These are phyloP conservation scores for Agapornis roseicollis DNA, from an alignment of 2,113 vertebrate genomes.

Conservation along the genomic window DNA sequence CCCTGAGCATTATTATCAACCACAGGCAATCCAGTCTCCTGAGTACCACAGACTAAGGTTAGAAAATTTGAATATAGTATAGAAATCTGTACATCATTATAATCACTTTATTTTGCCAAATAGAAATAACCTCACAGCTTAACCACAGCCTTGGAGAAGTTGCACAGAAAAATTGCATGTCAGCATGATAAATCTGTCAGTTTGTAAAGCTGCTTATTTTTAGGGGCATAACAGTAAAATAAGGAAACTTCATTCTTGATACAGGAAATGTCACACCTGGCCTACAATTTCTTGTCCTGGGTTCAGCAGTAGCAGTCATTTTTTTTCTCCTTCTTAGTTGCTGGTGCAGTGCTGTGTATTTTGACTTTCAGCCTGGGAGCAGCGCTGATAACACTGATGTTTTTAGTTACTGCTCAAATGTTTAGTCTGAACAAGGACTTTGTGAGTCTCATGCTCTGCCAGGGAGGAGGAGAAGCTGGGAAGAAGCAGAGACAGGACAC, in stretches of 20 bases:
- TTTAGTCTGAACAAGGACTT: too few species aligned
- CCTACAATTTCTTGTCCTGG: slow-evolving; percentile 1
- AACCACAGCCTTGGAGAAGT: slow-evolving; percentile 57
- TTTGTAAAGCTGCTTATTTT: slow-evolving; percentile 66
- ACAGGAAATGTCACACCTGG: not conserved
- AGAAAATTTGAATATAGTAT: not conserved
- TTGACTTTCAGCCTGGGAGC: too few species aligned
- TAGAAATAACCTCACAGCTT: slow-evolving; percentile 46
- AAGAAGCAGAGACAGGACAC: too few species aligned
- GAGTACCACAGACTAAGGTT: not conserved
- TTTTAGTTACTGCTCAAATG: too few species aligned
- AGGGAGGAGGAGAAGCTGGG: too few species aligned
- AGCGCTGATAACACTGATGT: too few species aligned
- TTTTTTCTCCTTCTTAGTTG: too few species aligned
- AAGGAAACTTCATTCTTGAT: slow-evolving; percentile 16
- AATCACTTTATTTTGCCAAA: slow-evolving; percentile 58
- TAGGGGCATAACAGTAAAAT: slow-evolving; percentile 54
- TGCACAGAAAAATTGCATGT: slow-evolving; percentile 67
- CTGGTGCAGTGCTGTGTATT: too few species aligned
- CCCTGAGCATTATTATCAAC: not conserved
- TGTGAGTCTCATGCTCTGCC: too few species aligned
- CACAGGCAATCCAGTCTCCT: not conserved
- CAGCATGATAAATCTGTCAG: slow-evolving; percentile 73
- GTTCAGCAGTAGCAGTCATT: too few species aligned
- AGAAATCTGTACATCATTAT: slow-evolving; percentile 35